Evolutionary conservation across 2,113 vertebrate genomes (phyloP).

Genomic region (Ptyas mucosa): DNA sequence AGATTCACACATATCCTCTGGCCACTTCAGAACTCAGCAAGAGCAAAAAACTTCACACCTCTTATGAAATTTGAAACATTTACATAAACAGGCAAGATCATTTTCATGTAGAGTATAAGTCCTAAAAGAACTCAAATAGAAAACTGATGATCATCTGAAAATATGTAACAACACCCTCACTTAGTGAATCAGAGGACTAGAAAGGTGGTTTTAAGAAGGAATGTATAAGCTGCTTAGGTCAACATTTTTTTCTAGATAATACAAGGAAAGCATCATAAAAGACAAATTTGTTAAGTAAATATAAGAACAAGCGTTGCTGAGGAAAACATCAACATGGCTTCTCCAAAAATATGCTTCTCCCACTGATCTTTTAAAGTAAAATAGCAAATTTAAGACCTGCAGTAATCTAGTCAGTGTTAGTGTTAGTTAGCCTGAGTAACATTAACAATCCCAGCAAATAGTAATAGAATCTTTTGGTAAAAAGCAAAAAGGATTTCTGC

Average conservation of each 20-base stretch:
- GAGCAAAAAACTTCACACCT: neutral
- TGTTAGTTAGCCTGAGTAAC: neutral
- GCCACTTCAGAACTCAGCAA: neutral
- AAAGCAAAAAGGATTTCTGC: neutral
- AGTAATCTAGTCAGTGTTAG: neutral
- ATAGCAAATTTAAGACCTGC: neutral
- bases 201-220: neutral
- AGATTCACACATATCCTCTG: neutral
- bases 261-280: neutral
- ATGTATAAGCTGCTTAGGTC: neutral
- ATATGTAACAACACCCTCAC: neutral
- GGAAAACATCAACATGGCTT: neutral
- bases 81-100: neutral
- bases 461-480: neutral
- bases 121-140: neutral
- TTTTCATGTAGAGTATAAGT: neutral
- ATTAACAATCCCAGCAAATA: neutral
- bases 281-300: neutral
- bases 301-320: neutral
- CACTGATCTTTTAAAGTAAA: neutral
- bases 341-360: neutral
- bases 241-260: neutral
- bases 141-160: neutral
- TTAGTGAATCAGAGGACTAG: neutral
- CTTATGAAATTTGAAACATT: neutral